Percentiles rank a stretch among this genome's conserved stretches.
phyloP scores from a whole-genome alignment of 2,888 invertebrate genomes.

The Chorisops tibialis region DNA sequence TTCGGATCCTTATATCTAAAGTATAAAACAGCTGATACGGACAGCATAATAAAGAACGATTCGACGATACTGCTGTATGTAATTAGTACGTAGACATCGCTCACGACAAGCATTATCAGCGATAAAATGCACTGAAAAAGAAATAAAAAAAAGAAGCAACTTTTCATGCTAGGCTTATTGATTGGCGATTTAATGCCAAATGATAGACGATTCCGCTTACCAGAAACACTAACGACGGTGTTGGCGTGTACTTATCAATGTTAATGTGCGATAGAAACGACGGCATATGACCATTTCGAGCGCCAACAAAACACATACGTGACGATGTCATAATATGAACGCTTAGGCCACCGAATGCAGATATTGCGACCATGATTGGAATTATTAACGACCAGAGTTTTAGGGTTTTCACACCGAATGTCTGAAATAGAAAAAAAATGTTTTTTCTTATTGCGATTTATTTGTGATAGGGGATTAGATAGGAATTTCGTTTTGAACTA shows the following conservation, averaged over 20 bases:
- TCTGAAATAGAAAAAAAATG: constrained; percentile 56
- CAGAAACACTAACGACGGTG: constrained; percentile 78
- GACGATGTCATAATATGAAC: constrained; percentile 96
- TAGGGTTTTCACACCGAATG: constrained; percentile 75
- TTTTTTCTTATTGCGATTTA: too few relatives aligned
- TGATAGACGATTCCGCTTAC: constrained; percentile 56
- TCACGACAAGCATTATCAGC: constrained; percentile 77
- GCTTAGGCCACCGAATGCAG: constrained; percentile 88
- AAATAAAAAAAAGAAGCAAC: neutral
- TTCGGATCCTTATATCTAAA: constrained; percentile 76
- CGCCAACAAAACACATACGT: constrained; percentile 87
- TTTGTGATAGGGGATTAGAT: too few relatives aligned
- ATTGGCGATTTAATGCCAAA: too few relatives aligned
- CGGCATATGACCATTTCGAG: constrained; percentile 85
- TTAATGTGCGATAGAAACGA: constrained; percentile 75
- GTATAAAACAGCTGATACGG: constrained; percentile 80
- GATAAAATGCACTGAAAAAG: constrained; percentile 73
- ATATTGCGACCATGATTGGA: constrained; percentile 88
- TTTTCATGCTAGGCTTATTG: too few relatives aligned
- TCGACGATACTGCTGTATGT: constrained; percentile 91
- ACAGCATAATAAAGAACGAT: constrained; percentile 84
- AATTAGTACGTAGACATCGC: constrained; percentile 80
- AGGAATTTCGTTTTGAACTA: too few relatives aligned
- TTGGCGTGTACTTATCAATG: constrained; percentile 69
- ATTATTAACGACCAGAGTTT: constrained; percentile 74